Base-by-base conservation (phyloP, 2,113 vertebrate species). In the Ptilorrhoa leucosticta region DNA sequence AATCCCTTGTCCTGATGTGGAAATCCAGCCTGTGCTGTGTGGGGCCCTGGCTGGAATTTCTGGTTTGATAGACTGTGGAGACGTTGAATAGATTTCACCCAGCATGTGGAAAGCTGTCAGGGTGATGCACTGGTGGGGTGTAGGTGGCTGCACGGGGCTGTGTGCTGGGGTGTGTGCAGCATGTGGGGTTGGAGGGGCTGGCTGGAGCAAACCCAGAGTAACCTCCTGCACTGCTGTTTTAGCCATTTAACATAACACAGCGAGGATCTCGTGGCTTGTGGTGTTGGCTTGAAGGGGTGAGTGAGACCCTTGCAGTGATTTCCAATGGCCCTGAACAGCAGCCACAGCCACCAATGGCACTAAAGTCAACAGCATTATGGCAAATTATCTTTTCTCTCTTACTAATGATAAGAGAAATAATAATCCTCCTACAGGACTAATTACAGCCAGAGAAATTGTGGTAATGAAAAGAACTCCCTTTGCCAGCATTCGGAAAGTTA, bases 11-110 rank as follows among this genome's bases (percentile, higher is more conserved):
- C 42, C 37, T 26, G 16, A 7, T 3, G 13, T 35, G 39, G 73
- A 58, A 88, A 48, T 31, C 6, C 22, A 54, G 30, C 26, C 10
- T 37, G 26, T 15, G 22, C 26, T 30, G 26, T 24, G 60, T 1
- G 1, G n/a, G 19, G 19, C 26, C 10, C 47, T 13, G 42, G 27
- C 40, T 63, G 54, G 35, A 47, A 13, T 33, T n/a, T 56, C 13
- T 17, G 22, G 9, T 28, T 33, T 42, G 23, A 27, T 4, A 35
- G 30, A 4, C 26, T 14, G 19, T 8, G 11, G 24, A 31, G 54
- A 8, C 0, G 1, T 13, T 18, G 60, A 68, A 33, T 0, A 3
- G 26, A 9, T 57, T 33, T 50, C 48, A 31, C 35, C 8, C 27
- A 8, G n/a, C 30, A n/a, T 1, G 3, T 23, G 54, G 21, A 22